Conservation (phyloP, 92 coral and sea anemone species). For the Porites lobata region DNA sequence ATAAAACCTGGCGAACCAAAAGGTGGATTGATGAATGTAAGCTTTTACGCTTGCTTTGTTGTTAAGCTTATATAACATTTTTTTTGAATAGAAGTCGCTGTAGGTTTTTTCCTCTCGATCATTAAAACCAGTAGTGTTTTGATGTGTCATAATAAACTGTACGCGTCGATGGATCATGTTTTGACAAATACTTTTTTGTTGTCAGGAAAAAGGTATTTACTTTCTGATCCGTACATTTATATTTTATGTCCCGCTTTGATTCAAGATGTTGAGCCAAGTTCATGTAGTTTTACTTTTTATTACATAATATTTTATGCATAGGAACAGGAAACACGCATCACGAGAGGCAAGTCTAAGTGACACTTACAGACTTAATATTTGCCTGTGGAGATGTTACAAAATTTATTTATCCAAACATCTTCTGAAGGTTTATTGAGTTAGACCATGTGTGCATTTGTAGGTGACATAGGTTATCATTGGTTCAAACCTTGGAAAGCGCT, state of each 20-base stretch:
- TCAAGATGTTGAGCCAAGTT: neutral
- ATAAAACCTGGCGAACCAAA: neutral
- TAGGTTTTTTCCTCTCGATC: neutral
- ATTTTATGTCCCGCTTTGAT: neutral
- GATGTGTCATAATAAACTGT: neutral
- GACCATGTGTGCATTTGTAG: no score
- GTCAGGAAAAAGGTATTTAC: neutral
- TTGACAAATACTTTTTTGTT: neutral
- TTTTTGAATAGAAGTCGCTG: neutral
- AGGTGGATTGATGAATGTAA: constrained; percentile 1
- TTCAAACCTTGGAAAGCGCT: no score
- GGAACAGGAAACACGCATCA: no score
- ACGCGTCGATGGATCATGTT: neutral
- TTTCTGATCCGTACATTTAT: neutral
- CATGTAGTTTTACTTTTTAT: neutral
- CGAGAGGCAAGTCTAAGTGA: no score
- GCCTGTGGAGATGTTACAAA: no score
- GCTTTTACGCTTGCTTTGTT: neutral
- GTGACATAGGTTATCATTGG: no score
- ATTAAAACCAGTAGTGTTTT: neutral
- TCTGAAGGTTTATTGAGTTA: no score
- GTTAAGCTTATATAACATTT: neutral
- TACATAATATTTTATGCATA: no score
- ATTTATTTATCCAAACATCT: no score
- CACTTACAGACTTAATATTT: no score